Base-by-base conservation (phyloP, 1,140 invertebrate species). In the Sinonovacula constricta region DNA sequence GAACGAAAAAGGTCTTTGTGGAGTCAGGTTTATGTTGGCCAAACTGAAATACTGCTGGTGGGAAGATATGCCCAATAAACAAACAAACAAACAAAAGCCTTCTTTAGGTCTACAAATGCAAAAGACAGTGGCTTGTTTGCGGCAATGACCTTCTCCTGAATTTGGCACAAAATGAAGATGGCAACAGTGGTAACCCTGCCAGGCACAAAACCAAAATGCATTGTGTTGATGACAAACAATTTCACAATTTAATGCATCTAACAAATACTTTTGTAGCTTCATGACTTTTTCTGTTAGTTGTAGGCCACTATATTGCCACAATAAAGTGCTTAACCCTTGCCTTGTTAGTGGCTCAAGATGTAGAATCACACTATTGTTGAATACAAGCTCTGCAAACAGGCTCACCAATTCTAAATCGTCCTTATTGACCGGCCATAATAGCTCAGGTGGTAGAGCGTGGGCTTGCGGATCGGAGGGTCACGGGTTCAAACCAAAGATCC, bases 331-430 rank as follows among this genome's bases (percentile, higher is more conserved):
- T 66, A 45, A 10, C 62, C 62, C 39, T 66, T 66, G 34, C n/a
- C n/a, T n/a, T n/a, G n/a, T n/a, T 66, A 60, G n/a, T 54, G 53
- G 66, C 56, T 69, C 26, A 69, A 51, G 66, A 69, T 54, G 49
- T 56, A 33, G 69, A 12, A 71, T 71, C 69, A 53, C 33, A 60
- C 69, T 39, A 59, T 71, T 33, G 51, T 14, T 39, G 36, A 59
- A 56, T 30, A 60, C 33, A 24, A 33, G 18, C 34, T 71, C 69
- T 22, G 56, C 34, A 14, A 71, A 30, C 28, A 24, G 54, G 14
- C 69, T 57, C 31, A 71, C 14, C 69, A 71, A 15, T 3, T 34
- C 56, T 45, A n/a, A n/a, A n/a, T n/a, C n/a, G n/a, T n/a, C n/a
- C n/a, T n/a, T n/a, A n/a, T n/a, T n/a, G n/a, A n/a, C n/a, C n/a